Evolutionary conservation across 2,888 invertebrate genomes (phyloP), one percentile per base, ranked within the genome.

Genomic region (Cyaniris semiargus): DNA sequence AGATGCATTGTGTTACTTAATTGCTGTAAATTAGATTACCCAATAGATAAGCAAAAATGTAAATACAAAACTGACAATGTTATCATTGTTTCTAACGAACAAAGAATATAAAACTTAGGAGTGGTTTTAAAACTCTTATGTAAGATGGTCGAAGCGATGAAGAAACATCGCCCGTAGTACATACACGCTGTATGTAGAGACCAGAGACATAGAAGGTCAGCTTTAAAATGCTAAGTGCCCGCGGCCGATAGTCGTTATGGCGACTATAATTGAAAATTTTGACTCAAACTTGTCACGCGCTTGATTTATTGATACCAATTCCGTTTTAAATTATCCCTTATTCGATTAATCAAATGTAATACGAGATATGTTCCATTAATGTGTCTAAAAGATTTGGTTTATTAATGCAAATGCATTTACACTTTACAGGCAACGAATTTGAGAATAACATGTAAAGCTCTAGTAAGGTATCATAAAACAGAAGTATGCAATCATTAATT

Each of bases 81-180:
- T 81, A 81, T 86, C 87, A 90, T 90, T 90, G 90, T 90, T 89
- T 86, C 83, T 81, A 81, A 77, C 77, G 81, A 83, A 85, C 81
- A 80, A 83, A 81, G 82, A 82, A 82, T 79, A 84, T 81, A 77
- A 77, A 85, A 82, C 81, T 80, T 77, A 27, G 79, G 84, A 83
- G 88, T 88, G 87, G 88, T 87, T 86, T 86, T 84, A 83, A 89
- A 88, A 88, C 89, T 90, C 90, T 90, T 88, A 86, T 86, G 89
- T 85, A 89, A 84, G 85, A 87, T 86, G 87, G 85, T 84, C 84
- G 84, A 80, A 82, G 81, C 79, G 83, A 88, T 90, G 90, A 86
- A 84, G 89, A 84, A 89, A 89, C 84, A n/a, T n/a, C n/a, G 21
- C 27, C 2, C 48, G 48, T 18, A 74, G 15, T 27, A 74, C 74